Evolutionary conservation across 2,888 invertebrate genomes (phyloP).

Genomic region (Ceriagrion tenellum): DNA sequence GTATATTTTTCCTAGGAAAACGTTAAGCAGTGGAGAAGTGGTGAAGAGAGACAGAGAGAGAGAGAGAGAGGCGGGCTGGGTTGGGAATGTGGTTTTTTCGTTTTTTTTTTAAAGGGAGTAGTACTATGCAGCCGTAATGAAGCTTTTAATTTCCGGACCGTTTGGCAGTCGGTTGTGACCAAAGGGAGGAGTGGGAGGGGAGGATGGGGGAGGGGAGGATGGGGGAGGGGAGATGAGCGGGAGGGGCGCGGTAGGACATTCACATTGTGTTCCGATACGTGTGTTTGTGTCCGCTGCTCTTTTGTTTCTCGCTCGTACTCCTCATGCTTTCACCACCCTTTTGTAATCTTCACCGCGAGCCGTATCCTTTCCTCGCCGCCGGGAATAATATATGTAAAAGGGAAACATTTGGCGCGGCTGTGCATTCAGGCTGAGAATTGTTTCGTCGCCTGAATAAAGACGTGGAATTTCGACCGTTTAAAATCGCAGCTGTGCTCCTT

Average conservation of each 20-base stretch:
- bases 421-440: conserved; percentile 51
- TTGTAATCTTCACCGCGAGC: conserved; percentile 64
- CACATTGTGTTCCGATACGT: conserved; percentile 50
- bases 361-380: conserved; percentile 58
- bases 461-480: conserved; percentile 59
- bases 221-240: not conserved
- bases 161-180: not conserved
- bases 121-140: conserved; percentile 42
- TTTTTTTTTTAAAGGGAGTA: conserved; percentile 27
- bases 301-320: conserved; percentile 49
- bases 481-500: conserved; percentile 37
- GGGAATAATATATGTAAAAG: conserved; percentile 59
- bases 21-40: not conserved
- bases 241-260: conserved; percentile 2
- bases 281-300: conserved; percentile 33
- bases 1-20: conserved; percentile 23
- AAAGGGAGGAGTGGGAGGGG: not conserved
- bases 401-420: conserved; percentile 57
- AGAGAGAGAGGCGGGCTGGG: not conserved
- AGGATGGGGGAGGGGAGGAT: not conserved
- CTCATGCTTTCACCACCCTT: not conserved
- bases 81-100: too few species aligned
- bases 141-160: conserved; percentile 58
- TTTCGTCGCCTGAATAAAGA: conserved; percentile 67
- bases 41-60: not conserved